A percentile compares a stretch with the other conserved stretches of the same genome.
phyloP scores from a whole-genome alignment of 2,113 vertebrate genomes.

The Origma solitaria region DNA sequence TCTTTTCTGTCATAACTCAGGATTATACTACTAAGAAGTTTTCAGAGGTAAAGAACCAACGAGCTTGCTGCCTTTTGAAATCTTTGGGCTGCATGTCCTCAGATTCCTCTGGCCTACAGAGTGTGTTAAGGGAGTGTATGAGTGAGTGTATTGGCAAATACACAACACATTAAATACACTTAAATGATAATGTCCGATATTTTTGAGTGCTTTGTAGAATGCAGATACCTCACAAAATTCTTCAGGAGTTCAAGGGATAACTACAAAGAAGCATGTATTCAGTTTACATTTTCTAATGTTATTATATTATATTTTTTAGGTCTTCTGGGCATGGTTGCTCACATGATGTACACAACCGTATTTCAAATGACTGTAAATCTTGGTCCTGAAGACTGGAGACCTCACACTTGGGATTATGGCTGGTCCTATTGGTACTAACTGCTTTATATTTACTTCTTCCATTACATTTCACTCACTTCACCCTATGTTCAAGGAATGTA shows the following conservation, averaged over 20 bases:
- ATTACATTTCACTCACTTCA: not conserved
- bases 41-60: not conserved
- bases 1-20: not conserved
- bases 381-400: slow-evolving; percentile 97
- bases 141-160: not conserved
- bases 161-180: not conserved
- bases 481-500: not conserved
- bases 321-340: slow-evolving; percentile 95
- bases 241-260: not conserved
- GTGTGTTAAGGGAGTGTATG: not conserved
- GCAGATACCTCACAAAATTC: not conserved
- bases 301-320: slow-evolving; percentile 67
- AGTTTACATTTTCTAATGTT: not conserved
- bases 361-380: slow-evolving; percentile 97
- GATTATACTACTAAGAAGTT: not conserved
- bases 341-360: slow-evolving; percentile 99
- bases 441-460: not conserved
- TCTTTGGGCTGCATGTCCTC: not conserved
- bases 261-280: not conserved
- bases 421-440: slow-evolving; percentile 94
- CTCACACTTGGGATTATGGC: slow-evolving; percentile 96
- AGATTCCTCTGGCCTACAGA: too few species aligned
- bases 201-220: not conserved
- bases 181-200: not conserved
- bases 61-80: not conserved